A percentile compares a stretch with the other conserved stretches of the same genome.
Conservation (phyloP, 2,888 invertebrate species). For the Cheilosia urbana region DNA sequence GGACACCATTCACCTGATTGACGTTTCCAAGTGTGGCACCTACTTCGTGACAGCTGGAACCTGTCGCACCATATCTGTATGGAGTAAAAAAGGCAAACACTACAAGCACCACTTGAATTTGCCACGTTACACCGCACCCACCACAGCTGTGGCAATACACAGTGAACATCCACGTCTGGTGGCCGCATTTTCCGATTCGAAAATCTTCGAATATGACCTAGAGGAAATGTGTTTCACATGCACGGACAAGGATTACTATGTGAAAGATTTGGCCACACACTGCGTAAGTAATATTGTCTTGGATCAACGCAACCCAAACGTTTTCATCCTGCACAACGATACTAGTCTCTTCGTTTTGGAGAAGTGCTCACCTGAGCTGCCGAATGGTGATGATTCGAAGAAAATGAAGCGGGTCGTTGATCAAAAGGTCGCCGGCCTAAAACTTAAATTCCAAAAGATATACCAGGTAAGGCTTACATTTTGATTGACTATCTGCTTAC, state of each 20-base stretch:
- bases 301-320: slow-evolving; percentile 87
- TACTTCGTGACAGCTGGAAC: slow-evolving; percentile 89
- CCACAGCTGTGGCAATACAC: slow-evolving; percentile 90
- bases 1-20: slow-evolving; percentile 85
- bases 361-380: slow-evolving; percentile 66
- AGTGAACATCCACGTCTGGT: slow-evolving; percentile 86
- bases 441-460: slow-evolving; percentile 45
- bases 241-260: slow-evolving; percentile 84
- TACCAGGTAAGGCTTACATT: slow-evolving; percentile 79
- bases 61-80: slow-evolving; percentile 88
- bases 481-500: not conserved
- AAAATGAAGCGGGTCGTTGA: slow-evolving; percentile 78
- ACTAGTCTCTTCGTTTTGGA: slow-evolving; percentile 84
- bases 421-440: slow-evolving; percentile 35
- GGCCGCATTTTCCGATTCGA: slow-evolving; percentile 91
- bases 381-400: slow-evolving; percentile 83
- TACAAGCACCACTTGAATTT: slow-evolving; percentile 85
- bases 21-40: slow-evolving; percentile 85
- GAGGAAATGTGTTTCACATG: slow-evolving; percentile 86
- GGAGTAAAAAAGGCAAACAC: slow-evolving; percentile 84
- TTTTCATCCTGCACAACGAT: slow-evolving; percentile 90
- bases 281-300: slow-evolving; percentile 86
- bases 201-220: slow-evolving; percentile 92
- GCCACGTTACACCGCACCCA: slow-evolving; percentile 89
- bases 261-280: slow-evolving; percentile 83